A percentile compares a stretch with the other conserved stretches of the same genome.
These are phyloP conservation scores for Trachelipus rathkii DNA, from an alignment of 1,140 invertebrate genomes.

Conservation along the genomic window DNA sequence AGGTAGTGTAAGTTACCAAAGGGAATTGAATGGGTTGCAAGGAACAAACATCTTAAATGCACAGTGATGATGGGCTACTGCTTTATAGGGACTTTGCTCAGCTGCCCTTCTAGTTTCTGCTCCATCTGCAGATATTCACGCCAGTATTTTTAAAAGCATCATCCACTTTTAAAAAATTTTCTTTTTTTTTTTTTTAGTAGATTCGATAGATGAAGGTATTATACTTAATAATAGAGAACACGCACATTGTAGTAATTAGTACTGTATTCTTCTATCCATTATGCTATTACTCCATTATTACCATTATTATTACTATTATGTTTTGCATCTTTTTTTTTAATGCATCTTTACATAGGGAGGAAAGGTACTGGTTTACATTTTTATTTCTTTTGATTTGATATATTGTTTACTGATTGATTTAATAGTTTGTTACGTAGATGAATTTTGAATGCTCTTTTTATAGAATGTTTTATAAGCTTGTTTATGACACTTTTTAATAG, in stretches of 20 bases:
- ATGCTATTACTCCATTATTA: conserved; percentile 24
- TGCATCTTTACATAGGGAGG: conserved; percentile 39
- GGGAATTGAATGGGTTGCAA: conserved; percentile 17
- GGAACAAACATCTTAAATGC: conserved; percentile 24
- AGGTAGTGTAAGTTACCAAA: conserved; percentile 39
- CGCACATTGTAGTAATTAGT: too few species aligned
- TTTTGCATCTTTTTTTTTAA: conserved; percentile 39
- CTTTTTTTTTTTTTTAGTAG: conserved; percentile 24
- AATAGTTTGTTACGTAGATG: neutral
- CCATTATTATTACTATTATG: neutral
- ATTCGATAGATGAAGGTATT: too few species aligned
- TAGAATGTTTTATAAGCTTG: neutral
- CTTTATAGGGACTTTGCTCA: neutral
- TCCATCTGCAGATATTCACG: conserved; percentile 7
- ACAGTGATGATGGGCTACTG: conserved; percentile 18
- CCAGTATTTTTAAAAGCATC: neutral
- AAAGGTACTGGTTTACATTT: conserved; percentile 36
- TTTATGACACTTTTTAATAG: neutral
- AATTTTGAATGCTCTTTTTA: neutral
- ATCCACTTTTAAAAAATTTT: neutral
- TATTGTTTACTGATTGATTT: too few species aligned
- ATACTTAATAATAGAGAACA: too few species aligned
- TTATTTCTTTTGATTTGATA: conserved; percentile 23
- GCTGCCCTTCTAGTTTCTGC: conserved; percentile 2
- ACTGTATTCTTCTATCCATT: too few species aligned